Base-by-base conservation (phyloP, 2,888 invertebrate genomes). In the Nephrotoma flavescens region DNA sequence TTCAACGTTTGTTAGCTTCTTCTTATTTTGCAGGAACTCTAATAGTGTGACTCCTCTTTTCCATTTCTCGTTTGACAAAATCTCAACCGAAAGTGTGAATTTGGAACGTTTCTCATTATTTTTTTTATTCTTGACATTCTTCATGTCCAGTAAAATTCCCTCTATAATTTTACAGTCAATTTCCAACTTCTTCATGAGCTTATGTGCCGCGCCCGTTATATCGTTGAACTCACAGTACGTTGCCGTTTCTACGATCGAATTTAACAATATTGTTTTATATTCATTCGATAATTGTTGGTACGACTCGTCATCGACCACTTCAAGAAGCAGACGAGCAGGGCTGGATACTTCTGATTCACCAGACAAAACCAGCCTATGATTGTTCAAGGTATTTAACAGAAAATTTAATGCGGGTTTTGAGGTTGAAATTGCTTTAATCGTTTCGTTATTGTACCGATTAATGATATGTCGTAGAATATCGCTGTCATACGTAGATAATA, bases 21-120 rank as follows among this genome's bases (percentile, higher is more conserved):
- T 96, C 90, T 98, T 97, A 88, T 94, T 95, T 90, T 98, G 98
- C 12, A 97, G 92, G 88, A 96, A 94, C 91, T 98, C 98, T 42
- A 98, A 92, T 0, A 97, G 91, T 0, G 95, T 94, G 41, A 96
- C 94, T 0, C 97, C 96, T 86, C 95, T 92, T 89, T 94, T 95
- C 98, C 98, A 98, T 87, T 94, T 93, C 0, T 92, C 89, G 0
- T 94, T 94, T 88, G 95, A 94, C 0, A 95, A 92, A 44, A 95
- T 92, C 7, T 87, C 86, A 9, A 86, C 7, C 44, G 87, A 83
- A 2, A 87, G 85, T 6, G 87, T 86, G 11, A 86, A 89, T 57
- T 42, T 57, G 15, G 84, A 9, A 84, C 84, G 41, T n/a, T 85
- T 86, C 3, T 31, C 9, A 0, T 0, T 15, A 42, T 7, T 11